A percentile compares a stretch with the other conserved stretches of the same genome.
Evolutionary conservation across 2,888 invertebrate genomes (phyloP).

Genomic region (Synanthedon formicaeformis): DNA sequence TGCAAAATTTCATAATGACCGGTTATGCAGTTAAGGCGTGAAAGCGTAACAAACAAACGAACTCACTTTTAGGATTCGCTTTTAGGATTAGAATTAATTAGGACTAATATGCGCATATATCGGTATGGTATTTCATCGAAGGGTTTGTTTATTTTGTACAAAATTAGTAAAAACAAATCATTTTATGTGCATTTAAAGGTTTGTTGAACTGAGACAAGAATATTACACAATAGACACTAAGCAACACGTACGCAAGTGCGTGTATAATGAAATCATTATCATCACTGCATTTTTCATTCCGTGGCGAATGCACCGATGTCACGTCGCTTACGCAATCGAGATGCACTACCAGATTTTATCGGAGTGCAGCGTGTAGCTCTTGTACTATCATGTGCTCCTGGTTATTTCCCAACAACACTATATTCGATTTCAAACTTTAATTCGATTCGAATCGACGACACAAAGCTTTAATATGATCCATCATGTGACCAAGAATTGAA

Average conservation of each 20-base stretch:
- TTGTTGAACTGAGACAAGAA: too few species aligned
- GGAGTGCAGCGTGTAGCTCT: constrained; percentile 8
- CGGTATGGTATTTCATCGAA: too few species aligned
- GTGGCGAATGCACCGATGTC: constrained; percentile 29
- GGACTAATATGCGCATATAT: constrained; percentile 18
- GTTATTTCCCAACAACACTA: constrained; percentile 1
- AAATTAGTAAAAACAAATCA: too few species aligned
- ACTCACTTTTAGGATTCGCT: too few species aligned
- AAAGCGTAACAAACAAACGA: too few species aligned
- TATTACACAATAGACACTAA: not conserved
- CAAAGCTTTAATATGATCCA: not conserved
- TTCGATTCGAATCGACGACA: not conserved
- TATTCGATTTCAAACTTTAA: constrained; percentile 1
- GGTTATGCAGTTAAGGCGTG: too few species aligned
- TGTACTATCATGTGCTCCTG: constrained; percentile 11
- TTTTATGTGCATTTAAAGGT: too few species aligned
- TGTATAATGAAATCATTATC: constrained; percentile 11
- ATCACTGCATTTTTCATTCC: constrained; percentile 10
- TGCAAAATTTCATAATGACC: too few species aligned
- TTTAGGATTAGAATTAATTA: too few species aligned
- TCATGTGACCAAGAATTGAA: constrained; percentile 6
- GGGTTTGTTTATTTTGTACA: too few species aligned
- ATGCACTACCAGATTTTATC: constrained; percentile 37
- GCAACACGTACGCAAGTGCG: not conserved
- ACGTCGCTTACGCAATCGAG: constrained; percentile 43